Evolutionary conservation across 2,888 invertebrate species (phyloP).

Genomic region (Vesta saturnalis): DNA sequence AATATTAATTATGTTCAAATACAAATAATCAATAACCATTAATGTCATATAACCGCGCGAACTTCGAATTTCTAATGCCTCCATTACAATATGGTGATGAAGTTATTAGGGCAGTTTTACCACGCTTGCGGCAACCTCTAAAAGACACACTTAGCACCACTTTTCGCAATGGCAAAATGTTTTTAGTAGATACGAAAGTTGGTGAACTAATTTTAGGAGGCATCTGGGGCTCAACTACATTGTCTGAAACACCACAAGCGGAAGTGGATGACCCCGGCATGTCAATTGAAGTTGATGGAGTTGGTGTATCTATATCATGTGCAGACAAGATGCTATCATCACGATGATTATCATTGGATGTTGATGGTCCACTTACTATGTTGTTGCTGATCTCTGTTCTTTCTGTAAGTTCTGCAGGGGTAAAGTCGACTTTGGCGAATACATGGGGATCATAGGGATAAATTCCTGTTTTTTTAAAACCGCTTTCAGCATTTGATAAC

Average conservation of each 20-base stretch:
- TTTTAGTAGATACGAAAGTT: slow-evolving; percentile 2
- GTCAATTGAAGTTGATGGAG: background rate
- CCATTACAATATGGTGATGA: background rate
- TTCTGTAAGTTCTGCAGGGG: background rate
- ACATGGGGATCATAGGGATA: no score
- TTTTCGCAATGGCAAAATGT: slow-evolving; percentile 6
- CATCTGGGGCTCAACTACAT: background rate
- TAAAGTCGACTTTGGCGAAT: no score
- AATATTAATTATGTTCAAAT: no score
- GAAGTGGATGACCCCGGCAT: background rate
- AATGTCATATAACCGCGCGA: no score
- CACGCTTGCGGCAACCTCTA: slow-evolving; percentile 2
- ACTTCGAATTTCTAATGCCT: no score
- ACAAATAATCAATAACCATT: no score
- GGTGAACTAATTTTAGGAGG: background rate
- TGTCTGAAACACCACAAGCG: background rate
- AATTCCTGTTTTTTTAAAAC: no score
- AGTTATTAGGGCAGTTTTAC: background rate
- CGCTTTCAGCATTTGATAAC: no score
- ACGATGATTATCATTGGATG: no score
- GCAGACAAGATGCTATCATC: no score
- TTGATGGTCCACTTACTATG: no score
- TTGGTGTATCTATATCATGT: background rate
- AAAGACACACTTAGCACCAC: background rate
- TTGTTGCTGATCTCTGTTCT: no score